phyloP scores from a whole-genome alignment of 2,113 vertebrate species.

The Nibea albiflora region DNA sequence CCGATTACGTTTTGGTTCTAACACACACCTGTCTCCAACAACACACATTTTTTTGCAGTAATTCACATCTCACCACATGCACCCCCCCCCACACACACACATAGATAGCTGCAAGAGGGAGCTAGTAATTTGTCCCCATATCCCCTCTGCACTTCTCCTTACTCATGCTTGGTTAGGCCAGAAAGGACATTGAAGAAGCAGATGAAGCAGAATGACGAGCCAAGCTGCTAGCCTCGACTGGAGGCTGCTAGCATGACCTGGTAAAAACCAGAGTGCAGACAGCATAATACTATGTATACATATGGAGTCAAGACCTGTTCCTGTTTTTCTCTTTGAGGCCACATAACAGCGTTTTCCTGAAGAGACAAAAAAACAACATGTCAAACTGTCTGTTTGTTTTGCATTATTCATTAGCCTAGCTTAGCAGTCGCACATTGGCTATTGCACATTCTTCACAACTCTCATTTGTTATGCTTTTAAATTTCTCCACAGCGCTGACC shows the following conservation, averaged over 20 bases:
- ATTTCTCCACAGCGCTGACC: background rate
- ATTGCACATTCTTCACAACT: background rate
- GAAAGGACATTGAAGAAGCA: constrained; percentile 54
- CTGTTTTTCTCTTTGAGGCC: background rate
- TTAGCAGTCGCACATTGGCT: background rate
- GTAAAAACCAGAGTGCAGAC: constrained; percentile 15
- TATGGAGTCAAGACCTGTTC: background rate
- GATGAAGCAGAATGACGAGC: constrained; percentile 64
- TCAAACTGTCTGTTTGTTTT: constrained; percentile 15
- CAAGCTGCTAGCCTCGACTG: constrained; percentile 27
- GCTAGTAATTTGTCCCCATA: constrained; percentile 59
- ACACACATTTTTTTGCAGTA: constrained; percentile 6
- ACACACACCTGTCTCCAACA: constrained; percentile 42
- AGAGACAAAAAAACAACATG: constrained; percentile 17
- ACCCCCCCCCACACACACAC: background rate
- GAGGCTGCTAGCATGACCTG: constrained; percentile 35
- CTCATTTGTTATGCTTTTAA: constrained; percentile 32
- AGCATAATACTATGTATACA: background rate
- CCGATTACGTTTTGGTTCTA: constrained; percentile 34
- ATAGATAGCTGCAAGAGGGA: constrained; percentile 25
- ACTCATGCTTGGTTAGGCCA: constrained; percentile 66
- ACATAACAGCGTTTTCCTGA: background rate
- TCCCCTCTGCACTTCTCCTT: constrained; percentile 51
- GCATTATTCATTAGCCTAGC: constrained; percentile 20
- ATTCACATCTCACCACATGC: background rate